Base-by-base conservation (phyloP, 2,797 vertebrate species). In the Enteromius treurensis region DNA sequence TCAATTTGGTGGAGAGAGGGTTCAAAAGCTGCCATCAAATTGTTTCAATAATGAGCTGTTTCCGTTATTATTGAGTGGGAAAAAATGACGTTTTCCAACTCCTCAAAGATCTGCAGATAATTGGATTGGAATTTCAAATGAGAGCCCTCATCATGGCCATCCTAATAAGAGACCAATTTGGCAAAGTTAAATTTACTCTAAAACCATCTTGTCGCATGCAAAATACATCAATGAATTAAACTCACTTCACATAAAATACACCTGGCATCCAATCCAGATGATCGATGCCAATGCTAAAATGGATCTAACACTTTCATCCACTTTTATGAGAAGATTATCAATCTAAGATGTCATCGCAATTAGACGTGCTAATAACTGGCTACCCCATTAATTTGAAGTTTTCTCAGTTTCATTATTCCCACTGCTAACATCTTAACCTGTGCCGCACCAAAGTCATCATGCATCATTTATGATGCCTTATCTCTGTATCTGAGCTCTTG, bases 391-490 rank as follows among this genome's bases (percentile, higher is more conserved):
- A 78, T 76, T 60, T 42, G 17, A 82, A 82, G 49, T 76, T 76
- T 82, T 80, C 74, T 80, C 74, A 34, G n/a, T 80, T 82, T 49
- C 65, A 49, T 73, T 86, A 81, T 74, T 79, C 82, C 70, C 82
- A 74, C 69, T 60, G 68, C 77, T 65, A 45, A 62, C 82, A 73
- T 73, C 42, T 81, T 65, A 82, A 77, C 78, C 58, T 69, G 79
- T 37, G 37, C 60, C 49, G 8, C 42, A 69, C 37, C 47, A 79
- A 26, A 60, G 65, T 51, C 53, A 74, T 71, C 69, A 79, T 82
- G 83, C 90, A 91, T 80, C 92, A 91, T 94, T 95, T 93, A 94
- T 90, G 89, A 90, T 84, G 89, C 88, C 89, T 93, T 93, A 95
- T 94, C 91, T 94, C 91, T 92, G 93, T 95, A 94, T 95, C 90